phyloP scores from a whole-genome alignment of 2,797 vertebrate genomes.

The Trachurus trachurus region DNA sequence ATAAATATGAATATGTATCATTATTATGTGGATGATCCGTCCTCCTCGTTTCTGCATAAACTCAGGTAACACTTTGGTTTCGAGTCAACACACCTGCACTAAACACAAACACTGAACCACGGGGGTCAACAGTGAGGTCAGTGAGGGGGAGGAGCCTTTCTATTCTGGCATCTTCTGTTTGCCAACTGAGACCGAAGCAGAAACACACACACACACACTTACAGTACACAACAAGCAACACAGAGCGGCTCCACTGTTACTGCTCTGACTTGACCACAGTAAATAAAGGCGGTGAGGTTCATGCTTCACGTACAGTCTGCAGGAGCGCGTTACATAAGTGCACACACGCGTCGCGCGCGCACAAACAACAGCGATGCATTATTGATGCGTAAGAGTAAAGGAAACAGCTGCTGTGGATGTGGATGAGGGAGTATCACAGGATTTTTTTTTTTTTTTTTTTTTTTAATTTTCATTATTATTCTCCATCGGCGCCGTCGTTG shows the following conservation, averaged over 20 bases:
- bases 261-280: conserved; percentile 9
- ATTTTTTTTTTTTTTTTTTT: neutral
- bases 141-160: conserved; percentile 20
- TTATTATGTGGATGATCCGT: neutral
- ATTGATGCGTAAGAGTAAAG: conserved; percentile 37
- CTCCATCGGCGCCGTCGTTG: neutral
- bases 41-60: neutral
- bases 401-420: conserved; percentile 39
- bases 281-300: conserved; percentile 31
- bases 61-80: conserved; percentile 29
- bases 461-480: conserved; percentile 8
- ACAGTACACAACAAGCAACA: conserved; percentile 11
- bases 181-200: conserved; percentile 12
- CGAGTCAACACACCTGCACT: conserved; percentile 52
- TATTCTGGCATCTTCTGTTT: neutral
- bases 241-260: conserved; percentile 1
- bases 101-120: conserved; percentile 37
- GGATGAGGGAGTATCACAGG: conserved; percentile 16
- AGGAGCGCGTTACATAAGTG: conserved; percentile 63
- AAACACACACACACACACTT: conserved; percentile 7
- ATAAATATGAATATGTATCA: no score
- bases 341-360: conserved; percentile 56
- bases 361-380: conserved; percentile 33
- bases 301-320: conserved; percentile 45
- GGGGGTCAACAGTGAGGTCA: conserved; percentile 27